Conservation (phyloP, 2,113 vertebrate genomes). For the Erinaceus europaeus region DNA sequence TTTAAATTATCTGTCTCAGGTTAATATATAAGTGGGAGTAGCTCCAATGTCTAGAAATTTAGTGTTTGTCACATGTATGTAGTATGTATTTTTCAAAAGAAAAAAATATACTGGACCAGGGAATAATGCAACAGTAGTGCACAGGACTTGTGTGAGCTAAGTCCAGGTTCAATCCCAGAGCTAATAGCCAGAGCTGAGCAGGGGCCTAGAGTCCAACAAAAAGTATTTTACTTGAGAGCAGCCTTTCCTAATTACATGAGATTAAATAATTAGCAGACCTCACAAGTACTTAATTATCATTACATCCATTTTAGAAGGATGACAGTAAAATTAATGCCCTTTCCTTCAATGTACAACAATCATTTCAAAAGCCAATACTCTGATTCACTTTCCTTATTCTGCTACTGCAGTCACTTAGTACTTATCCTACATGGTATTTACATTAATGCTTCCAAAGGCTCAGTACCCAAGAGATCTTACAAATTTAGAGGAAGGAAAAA, state of each 20-base stretch:
- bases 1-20: slow-evolving; percentile 1
- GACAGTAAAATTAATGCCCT: background rate
- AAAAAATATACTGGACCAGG: too few species aligned
- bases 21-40: background rate
- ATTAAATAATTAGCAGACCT: background rate
- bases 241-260: background rate
- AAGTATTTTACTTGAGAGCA: background rate
- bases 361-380: slow-evolving; percentile 29
- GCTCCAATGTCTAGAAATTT: background rate
- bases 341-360: background rate
- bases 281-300: background rate
- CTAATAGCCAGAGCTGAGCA: too few species aligned
- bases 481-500: background rate
- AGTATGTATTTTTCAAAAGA: too few species aligned
- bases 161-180: too few species aligned
- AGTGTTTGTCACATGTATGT: too few species aligned
- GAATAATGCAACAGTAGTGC: too few species aligned
- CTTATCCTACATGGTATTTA: slow-evolving; percentile 35
- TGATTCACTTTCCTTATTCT: slow-evolving; percentile 31
- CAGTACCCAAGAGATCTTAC: slow-evolving; percentile 20
- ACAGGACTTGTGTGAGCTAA: too few species aligned
- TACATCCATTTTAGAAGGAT: slow-evolving; percentile 4
- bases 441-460: slow-evolving; percentile 29
- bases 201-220: too few species aligned
- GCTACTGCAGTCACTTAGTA: slow-evolving; percentile 24